Evolutionary conservation across 1,140 invertebrate species (phyloP).

Genomic region (Andrena cerasifolii): DNA sequence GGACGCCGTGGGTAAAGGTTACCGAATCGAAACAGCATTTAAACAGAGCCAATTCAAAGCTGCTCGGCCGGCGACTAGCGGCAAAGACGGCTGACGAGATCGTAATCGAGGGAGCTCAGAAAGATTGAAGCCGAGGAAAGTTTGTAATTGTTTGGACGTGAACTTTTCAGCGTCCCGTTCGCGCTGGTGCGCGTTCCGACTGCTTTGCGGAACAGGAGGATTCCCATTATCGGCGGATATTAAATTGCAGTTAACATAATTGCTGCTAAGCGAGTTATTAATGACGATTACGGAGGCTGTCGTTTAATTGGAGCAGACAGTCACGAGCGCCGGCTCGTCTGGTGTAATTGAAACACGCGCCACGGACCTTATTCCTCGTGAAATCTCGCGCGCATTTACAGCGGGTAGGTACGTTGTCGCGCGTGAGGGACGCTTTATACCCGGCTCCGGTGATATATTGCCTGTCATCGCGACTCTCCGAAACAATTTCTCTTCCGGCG

Average conservation of each 20-base stretch:
- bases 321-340: neutral
- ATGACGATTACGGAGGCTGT: neutral
- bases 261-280: neutral
- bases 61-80: neutral
- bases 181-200: neutral
- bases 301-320: neutral
- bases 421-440: neutral
- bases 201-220: neutral
- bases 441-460: slow-evolving; percentile 23
- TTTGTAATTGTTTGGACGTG: neutral
- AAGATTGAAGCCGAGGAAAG: too few species aligned
- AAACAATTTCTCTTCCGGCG: neutral
- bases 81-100: neutral
- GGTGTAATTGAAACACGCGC: slow-evolving; percentile 11
- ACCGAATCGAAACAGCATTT: neutral
- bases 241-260: slow-evolving; percentile 8
- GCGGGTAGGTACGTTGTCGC: neutral
- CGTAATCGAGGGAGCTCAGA: neutral
- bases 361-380: neutral
- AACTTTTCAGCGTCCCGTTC: neutral
- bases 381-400: slow-evolving; percentile 4
- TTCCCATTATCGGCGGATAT: slow-evolving; percentile 18
- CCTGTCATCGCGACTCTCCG: neutral
- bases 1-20: neutral
- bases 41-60: slow-evolving; percentile 32